Evolutionary conservation across 2,888 invertebrate species (phyloP).

Genomic region (Erynnis tages): DNA sequence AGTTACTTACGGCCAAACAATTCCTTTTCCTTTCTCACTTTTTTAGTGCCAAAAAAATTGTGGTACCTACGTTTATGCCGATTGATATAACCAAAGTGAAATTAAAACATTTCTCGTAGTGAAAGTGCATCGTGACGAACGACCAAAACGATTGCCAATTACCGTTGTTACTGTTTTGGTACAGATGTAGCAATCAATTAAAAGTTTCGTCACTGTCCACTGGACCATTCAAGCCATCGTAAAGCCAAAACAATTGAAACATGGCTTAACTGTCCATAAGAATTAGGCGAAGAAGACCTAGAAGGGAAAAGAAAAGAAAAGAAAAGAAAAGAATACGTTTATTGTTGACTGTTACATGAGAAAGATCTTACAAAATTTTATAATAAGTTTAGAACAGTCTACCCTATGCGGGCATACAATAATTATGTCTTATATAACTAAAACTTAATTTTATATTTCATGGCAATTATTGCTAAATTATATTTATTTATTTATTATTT

Average conservation of each 20-base stretch:
- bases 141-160: background rate
- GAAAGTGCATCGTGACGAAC: conserved; percentile 5
- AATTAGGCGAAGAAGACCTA: background rate
- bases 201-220: background rate
- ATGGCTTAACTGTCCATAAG: background rate
- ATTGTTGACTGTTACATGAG: too few relatives aligned
- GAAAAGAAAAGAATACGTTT: too few relatives aligned
- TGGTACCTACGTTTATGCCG: too few relatives aligned
- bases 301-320: background rate
- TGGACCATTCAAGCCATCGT: background rate
- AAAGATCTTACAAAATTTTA: background rate
- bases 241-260: conserved; percentile 1
- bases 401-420: too few relatives aligned
- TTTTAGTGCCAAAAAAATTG: too few relatives aligned
- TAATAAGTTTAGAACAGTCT: background rate
- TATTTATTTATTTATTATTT: too few relatives aligned
- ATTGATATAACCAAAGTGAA: too few relatives aligned
- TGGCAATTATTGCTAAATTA: too few relatives aligned
- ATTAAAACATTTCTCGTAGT: background rate
- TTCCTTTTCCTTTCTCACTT: too few relatives aligned
- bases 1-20: too few relatives aligned
- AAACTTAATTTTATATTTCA: too few relatives aligned
- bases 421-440: too few relatives aligned
- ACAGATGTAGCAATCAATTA: conserved; percentile 13
- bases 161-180: conserved; percentile 2